A percentile compares a stretch with the other conserved stretches of the same genome.
Conservation (phyloP, 2,888 invertebrate species). For the Galeruca laticollis region DNA sequence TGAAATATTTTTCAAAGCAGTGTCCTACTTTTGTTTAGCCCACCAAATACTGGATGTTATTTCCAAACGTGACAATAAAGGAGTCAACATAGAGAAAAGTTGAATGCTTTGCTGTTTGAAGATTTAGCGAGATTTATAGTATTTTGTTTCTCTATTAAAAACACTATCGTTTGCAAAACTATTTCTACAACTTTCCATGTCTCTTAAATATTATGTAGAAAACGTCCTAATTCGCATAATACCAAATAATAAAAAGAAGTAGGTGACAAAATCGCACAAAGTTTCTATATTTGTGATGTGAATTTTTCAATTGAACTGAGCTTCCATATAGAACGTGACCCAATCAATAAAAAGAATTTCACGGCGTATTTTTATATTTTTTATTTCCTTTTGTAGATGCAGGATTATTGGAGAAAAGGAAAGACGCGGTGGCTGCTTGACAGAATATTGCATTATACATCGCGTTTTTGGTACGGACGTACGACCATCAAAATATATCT, state of each 20-base stretch:
- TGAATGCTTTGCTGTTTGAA: too few relatives aligned
- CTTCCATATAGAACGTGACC: slow-evolving; percentile 7
- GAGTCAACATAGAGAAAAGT: too few relatives aligned
- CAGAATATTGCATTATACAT: slow-evolving; percentile 9
- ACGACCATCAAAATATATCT: neutral
- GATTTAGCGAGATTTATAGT: too few relatives aligned
- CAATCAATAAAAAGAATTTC: slow-evolving; percentile 9
- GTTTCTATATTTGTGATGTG: neutral
- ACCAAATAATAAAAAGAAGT: neutral
- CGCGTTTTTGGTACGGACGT: neutral
- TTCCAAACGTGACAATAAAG: too few relatives aligned
- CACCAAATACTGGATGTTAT: too few relatives aligned
- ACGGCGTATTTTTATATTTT: slow-evolving; percentile 7
- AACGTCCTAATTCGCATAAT: too few relatives aligned
- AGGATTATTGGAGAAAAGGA: slow-evolving; percentile 6
- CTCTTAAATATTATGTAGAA: too few relatives aligned
- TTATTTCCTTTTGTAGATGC: slow-evolving; percentile 8
- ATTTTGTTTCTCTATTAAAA: too few relatives aligned
- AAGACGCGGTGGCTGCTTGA: slow-evolving; percentile 3
- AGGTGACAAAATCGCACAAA: neutral
- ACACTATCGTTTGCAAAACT: too few relatives aligned
- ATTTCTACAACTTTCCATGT: too few relatives aligned
- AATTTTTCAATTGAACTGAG: neutral
- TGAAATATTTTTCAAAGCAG: too few relatives aligned
- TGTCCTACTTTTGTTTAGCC: too few relatives aligned